Base-by-base conservation (phyloP, 2,797 vertebrate species). In the Paramormyrops hopkinsi region DNA sequence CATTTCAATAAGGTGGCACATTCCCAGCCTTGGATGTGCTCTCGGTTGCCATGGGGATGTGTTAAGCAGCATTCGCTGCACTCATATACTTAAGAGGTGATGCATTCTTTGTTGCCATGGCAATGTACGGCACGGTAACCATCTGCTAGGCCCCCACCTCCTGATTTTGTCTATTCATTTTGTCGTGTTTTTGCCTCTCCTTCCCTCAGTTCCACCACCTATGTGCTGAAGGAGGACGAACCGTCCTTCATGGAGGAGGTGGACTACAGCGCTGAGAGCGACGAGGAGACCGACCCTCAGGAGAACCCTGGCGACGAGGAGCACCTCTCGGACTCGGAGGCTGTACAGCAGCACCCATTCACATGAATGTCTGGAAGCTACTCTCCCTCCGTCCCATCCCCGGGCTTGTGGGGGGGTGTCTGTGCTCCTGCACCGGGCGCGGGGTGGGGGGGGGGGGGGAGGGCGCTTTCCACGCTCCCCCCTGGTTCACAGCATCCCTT, bases 261-360 rank as follows among this genome's bases (percentile, higher is more conserved):
- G 91, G 99, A 99, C 96, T 99, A 99, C 95, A 99, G 99, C 0
- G 99, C 98, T 6, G 99, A 99, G 92, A 99, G 99, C 94, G 97
- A 97, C 86, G 98, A 98, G 4, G 96, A 96, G 3, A 93, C 25
- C 73, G 93, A 98, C 90, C 93, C 96, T 91, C 94, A 93, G 37
- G 97, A 97, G 92, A 95, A 92, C 90, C 92, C 44, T 0, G 95
- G 93, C 44, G 96, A 96, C 91, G 95, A 95, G 84, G 97, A 97
- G 88, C 92, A 93, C 46, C 96, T 95, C 93, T 98, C 96, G 12
- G 98, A 99, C 93, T 96, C 96, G 1, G 97, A 97, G 92, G 93
- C 94, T 56, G 92, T 69, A 89, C 88, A 37, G 44, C 54, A 17
- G 29, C 51, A n/a, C 69, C 22, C 82, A 19, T 86, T 50, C 54